These are phyloP conservation scores for Saturnia pavonia DNA, from an alignment of 2,888 invertebrate species.

Conservation along the genomic window DNA sequence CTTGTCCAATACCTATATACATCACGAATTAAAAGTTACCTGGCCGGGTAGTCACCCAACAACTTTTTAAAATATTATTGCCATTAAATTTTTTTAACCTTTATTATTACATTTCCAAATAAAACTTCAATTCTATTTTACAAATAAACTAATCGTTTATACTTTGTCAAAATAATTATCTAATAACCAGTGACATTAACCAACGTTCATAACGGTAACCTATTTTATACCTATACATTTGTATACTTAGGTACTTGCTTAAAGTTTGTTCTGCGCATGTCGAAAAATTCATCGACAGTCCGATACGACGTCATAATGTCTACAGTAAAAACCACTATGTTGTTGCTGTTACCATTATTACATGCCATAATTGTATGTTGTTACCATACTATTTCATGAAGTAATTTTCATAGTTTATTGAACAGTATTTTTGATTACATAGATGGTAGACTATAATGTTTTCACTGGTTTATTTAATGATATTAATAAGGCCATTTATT, in stretches of 20 bases:
- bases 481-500: slow-evolving; percentile 67
- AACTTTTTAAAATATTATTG: slow-evolving; percentile 30
- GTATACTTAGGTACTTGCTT: no score
- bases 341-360: no score
- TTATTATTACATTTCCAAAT: neutral
- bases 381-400: neutral
- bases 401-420: neutral
- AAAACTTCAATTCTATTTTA: neutral
- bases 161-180: neutral
- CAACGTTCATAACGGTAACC: no score
- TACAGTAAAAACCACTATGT: neutral
- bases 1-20: slow-evolving; percentile 37
- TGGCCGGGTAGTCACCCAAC: slow-evolving; percentile 34
- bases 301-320: neutral
- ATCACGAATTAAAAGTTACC: slow-evolving; percentile 38
- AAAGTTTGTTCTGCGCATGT: no score
- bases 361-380: no score
- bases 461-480: slow-evolving; percentile 54
- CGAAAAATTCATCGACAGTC: neutral
- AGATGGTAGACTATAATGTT: slow-evolving; percentile 43
- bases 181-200: neutral
- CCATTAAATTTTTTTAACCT: neutral
- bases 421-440: slow-evolving; percentile 20
- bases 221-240: no score
- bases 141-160: neutral